phyloP scores from a whole-genome alignment of 2,888 invertebrate species.

The Cantharis rufa region DNA sequence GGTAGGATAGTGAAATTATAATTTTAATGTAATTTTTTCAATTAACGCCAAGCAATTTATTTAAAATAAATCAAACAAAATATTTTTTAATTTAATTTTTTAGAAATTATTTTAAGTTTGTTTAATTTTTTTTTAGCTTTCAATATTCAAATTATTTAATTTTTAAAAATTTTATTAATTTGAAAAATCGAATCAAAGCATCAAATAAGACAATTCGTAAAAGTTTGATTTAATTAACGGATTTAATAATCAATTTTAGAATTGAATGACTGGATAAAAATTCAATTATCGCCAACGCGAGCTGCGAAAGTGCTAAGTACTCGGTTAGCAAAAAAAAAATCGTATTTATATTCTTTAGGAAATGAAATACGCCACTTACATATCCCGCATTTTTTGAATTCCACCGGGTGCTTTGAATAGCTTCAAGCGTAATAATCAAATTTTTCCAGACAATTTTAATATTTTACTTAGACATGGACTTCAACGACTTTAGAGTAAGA shows the following conservation, averaged over 20 bases:
- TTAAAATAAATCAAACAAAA: no score
- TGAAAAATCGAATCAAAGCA: background rate
- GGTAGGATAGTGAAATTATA: constrained; percentile 29
- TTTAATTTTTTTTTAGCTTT: background rate
- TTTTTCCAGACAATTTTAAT: background rate
- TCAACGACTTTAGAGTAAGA: constrained; percentile 80
- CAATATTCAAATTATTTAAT: background rate
- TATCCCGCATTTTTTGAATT: background rate
- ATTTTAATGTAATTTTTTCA: background rate
- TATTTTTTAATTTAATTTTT: background rate
- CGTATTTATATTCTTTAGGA: background rate
- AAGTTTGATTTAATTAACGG: background rate
- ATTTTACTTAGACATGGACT: constrained; percentile 68
- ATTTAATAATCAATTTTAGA: constrained; percentile 3
- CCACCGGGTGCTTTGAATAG: background rate
- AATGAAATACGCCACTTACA: background rate
- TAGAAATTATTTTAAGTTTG: background rate
- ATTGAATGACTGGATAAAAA: constrained; percentile 25
- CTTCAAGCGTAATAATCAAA: background rate
- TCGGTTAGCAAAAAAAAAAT: background rate
- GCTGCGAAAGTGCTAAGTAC: background rate
- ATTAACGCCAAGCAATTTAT: background rate
- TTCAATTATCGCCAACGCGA: constrained; percentile 21
- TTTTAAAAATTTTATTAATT: background rate
- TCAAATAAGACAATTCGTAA: background rate